A percentile compares a stretch with the other conserved stretches of the same genome.
Conservation (phyloP, 2,888 invertebrate species). For the Diarsia dahlii region DNA sequence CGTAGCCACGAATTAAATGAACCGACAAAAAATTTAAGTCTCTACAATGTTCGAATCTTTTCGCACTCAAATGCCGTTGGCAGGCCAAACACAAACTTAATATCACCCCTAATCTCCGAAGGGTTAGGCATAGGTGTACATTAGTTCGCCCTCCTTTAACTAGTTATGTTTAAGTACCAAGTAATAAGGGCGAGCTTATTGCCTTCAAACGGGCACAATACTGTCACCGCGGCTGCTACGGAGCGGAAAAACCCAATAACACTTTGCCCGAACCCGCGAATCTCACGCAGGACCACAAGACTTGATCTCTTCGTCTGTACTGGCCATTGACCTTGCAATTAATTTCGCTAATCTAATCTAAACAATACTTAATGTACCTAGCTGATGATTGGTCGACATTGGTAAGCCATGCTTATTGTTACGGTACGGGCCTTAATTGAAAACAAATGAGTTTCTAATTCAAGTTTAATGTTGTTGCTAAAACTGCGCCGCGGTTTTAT, state of each 20-base stretch:
- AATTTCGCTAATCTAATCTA: slow-evolving; percentile 22
- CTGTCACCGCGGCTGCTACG: not conserved
- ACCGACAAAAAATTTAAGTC: not conserved
- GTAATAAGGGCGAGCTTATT: too few species aligned
- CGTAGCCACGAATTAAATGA: not conserved
- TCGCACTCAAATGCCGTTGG: not conserved
- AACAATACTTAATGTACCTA: slow-evolving; percentile 26
- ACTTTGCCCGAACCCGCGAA: not conserved
- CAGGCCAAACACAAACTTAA: not conserved
- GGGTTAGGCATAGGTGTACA: not conserved
- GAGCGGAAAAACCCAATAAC: not conserved
- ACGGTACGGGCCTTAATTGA: slow-evolving; percentile 22
- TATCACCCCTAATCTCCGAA: too few species aligned
- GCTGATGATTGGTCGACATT: not conserved
- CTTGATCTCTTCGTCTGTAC: not conserved
- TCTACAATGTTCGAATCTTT: not conserved
- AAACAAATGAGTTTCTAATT: slow-evolving; percentile 56
- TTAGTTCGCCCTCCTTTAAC: too few species aligned
- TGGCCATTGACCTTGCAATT: not conserved
- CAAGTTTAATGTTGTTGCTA: slow-evolving; percentile 38
- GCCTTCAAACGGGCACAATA: not conserved
- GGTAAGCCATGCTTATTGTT: not conserved
- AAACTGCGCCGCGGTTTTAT: slow-evolving; percentile 20
- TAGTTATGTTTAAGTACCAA: too few species aligned
- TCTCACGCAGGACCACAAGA: not conserved